Evolutionary conservation across 2,888 invertebrate species (phyloP).

Genomic region (Tolmerus cingulatus): DNA sequence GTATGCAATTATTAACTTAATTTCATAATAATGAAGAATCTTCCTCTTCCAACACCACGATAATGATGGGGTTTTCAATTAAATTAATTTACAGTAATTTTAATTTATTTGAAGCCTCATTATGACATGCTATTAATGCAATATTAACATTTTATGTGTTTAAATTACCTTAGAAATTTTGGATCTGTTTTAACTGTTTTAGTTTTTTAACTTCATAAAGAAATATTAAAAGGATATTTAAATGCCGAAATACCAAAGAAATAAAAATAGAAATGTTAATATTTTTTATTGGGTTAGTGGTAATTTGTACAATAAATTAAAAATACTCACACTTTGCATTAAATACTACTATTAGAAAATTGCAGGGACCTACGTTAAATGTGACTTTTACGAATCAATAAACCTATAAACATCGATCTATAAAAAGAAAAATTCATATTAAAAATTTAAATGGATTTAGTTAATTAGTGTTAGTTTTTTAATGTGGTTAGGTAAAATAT

Average conservation of each 20-base stretch:
- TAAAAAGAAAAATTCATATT: neutral
- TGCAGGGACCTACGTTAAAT: neutral
- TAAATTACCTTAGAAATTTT: too few relatives aligned
- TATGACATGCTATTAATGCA: neutral
- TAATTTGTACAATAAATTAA: neutral
- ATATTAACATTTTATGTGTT: neutral
- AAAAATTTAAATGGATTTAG: neutral
- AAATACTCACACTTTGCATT: slow-evolving; percentile 18
- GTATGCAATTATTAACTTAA: too few relatives aligned
- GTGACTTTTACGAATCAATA: neutral
- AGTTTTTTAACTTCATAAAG: too few relatives aligned
- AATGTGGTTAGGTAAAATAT: neutral
- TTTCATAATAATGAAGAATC: too few relatives aligned
- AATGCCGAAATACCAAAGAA: too few relatives aligned
- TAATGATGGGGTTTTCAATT: too few relatives aligned
- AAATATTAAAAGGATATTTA: too few relatives aligned
- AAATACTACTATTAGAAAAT: neutral
- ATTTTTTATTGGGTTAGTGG: neutral
- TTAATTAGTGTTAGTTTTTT: neutral
- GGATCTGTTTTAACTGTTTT: too few relatives aligned
- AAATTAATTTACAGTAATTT: too few relatives aligned
- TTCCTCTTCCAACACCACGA: too few relatives aligned
- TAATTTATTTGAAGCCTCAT: too few relatives aligned
- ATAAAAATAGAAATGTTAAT: neutral
- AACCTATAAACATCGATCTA: neutral